Conservation (phyloP, 2,113 vertebrate genomes). For the Butorides virescens region DNA sequence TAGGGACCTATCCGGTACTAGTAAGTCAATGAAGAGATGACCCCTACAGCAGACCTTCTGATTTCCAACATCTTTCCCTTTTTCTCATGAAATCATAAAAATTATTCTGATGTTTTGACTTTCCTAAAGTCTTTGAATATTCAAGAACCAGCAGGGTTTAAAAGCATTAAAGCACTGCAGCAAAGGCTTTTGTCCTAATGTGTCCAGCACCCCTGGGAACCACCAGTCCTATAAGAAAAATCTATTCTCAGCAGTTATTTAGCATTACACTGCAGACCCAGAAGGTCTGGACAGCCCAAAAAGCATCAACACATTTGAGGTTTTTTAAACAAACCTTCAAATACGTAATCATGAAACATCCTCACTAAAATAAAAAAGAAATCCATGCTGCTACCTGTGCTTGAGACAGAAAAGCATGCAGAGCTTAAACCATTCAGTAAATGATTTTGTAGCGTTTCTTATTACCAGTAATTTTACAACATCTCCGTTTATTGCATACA, state of each 20-base stretch:
- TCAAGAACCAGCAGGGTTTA: neutral
- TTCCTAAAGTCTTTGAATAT: neutral
- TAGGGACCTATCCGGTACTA: neutral
- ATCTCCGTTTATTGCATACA: slow-evolving; percentile 45
- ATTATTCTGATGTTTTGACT: neutral
- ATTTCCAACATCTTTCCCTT: neutral
- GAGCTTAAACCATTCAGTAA: neutral
- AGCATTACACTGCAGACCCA: neutral
- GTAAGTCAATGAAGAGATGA: neutral
- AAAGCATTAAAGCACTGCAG: neutral
- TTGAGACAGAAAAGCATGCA: neutral
- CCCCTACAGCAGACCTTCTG: neutral
- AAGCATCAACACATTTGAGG: neutral
- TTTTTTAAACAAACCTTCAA: neutral
- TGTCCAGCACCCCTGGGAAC: neutral
- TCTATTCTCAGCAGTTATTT: neutral
- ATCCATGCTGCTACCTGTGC: neutral
- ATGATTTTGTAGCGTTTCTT: slow-evolving; percentile 54
- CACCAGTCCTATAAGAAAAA: neutral
- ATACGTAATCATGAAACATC: neutral
- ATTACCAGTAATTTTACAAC: slow-evolving; percentile 60
- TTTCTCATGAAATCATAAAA: neutral
- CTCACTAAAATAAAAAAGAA: neutral
- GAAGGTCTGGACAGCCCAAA: neutral
- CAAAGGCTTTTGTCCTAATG: neutral